These are phyloP conservation scores for Alethe diademata DNA, from an alignment of 2,113 vertebrate species.

Conservation along the genomic window DNA sequence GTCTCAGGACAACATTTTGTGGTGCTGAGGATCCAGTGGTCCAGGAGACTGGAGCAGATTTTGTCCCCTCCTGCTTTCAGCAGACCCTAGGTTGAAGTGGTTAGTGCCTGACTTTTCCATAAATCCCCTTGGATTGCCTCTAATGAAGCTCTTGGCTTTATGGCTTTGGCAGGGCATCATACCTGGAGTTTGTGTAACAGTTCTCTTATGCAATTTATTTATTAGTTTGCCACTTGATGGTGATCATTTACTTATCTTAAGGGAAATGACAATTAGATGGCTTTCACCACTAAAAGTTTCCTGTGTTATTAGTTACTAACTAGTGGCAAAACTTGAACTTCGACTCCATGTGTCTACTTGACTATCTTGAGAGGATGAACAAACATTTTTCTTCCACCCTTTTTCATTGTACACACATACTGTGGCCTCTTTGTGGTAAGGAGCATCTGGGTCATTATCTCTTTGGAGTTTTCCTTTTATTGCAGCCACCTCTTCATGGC, in stretches of 20 bases:
- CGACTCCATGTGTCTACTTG: not conserved
- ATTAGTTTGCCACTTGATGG: not conserved
- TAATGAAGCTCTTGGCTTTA: not conserved
- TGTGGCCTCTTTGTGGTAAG: not conserved
- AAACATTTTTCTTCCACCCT: not conserved
- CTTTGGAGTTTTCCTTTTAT: not conserved
- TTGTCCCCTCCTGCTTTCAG: not conserved
- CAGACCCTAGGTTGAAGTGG: not conserved
- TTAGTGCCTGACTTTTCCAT: not conserved
- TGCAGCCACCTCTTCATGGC: not conserved
- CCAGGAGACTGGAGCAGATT: not conserved
- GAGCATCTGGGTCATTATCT: not conserved
- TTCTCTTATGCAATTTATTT: not conserved
- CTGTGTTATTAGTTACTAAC: not conserved
- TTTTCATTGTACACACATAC: not conserved
- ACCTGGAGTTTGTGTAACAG: not conserved
- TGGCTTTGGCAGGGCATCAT: not conserved
- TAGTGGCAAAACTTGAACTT: not conserved
- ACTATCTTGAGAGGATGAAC: not conserved
- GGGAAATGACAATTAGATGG: not conserved
- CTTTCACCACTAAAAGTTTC: not conserved
- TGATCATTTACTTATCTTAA: not conserved
- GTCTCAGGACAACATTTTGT: not conserved
- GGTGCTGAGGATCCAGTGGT: not conserved
- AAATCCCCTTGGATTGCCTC: not conserved